Percentiles rank a stretch among this genome's conserved stretches.
Conservation (phyloP, 2,113 vertebrate genomes). For the Cololabis saira region DNA sequence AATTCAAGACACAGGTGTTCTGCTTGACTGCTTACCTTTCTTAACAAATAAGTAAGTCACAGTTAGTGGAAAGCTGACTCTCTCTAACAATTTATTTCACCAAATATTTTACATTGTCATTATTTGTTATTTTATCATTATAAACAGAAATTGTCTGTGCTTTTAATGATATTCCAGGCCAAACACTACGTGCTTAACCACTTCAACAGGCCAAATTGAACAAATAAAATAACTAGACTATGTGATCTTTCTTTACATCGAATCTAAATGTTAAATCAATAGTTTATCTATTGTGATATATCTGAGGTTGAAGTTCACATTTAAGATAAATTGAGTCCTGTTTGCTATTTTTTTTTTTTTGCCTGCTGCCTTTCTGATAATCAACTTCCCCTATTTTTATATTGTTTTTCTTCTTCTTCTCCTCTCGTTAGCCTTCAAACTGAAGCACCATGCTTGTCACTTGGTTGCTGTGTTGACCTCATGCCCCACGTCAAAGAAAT, state of each 20-base stretch:
- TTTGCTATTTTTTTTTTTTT: not conserved
- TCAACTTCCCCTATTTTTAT: not conserved
- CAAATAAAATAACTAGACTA: too few species aligned
- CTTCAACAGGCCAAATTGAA: too few species aligned
- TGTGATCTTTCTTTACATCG: too few species aligned
- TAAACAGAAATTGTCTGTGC: too few species aligned
- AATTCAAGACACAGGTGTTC: constrained; percentile 94
- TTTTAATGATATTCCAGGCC: too few species aligned
- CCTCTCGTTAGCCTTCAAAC: constrained; percentile 89
- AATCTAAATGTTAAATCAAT: not conserved
- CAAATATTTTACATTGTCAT: too few species aligned
- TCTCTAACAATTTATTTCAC: too few species aligned
- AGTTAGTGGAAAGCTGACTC: too few species aligned
- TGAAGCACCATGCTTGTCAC: constrained; percentile 90
- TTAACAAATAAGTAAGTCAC: constrained; percentile 91
- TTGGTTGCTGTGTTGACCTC: constrained; percentile 98
- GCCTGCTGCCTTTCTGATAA: not conserved
- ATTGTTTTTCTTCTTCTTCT: constrained; percentile 10
- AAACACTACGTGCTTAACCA: too few species aligned
- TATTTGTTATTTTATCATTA: too few species aligned
- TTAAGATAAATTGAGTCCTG: too few species aligned
- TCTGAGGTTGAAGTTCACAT: too few species aligned
- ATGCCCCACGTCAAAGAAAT: constrained; percentile 91
- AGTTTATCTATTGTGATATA: not conserved
- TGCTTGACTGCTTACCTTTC: constrained; percentile 95